These are phyloP conservation scores for Corythucha ciliata DNA, from an alignment of 2,888 invertebrate species.

Conservation along the genomic window DNA sequence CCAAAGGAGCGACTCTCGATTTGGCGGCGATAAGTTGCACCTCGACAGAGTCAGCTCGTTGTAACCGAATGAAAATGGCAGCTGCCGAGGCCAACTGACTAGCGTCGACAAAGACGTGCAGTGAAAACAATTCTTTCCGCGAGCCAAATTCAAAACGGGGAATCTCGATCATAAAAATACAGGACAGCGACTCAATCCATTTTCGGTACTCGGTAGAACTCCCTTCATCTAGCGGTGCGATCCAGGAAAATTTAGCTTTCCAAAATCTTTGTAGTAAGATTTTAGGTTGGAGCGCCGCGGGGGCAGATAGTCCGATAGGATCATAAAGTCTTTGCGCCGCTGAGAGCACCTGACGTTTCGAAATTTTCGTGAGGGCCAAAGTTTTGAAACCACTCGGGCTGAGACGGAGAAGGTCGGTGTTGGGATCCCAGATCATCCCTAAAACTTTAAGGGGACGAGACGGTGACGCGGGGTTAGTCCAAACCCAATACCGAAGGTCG, in stretches of 20 bases:
- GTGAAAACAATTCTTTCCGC: not conserved
- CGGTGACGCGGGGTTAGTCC: no score
- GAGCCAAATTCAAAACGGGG: not conserved
- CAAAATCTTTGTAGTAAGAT: slow-evolving; percentile 17
- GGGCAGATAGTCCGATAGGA: slow-evolving; percentile 16
- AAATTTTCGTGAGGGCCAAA: no score
- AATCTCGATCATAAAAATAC: no score
- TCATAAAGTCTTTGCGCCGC: slow-evolving; percentile 13
- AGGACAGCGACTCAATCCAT: no score
- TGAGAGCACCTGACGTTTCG: slow-evolving; percentile 11
- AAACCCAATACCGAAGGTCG: slow-evolving; percentile 17
- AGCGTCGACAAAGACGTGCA: slow-evolving; percentile 21
- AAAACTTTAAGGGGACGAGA: no score
- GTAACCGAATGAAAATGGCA: slow-evolving; percentile 16
- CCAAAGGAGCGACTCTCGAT: slow-evolving; percentile 4
- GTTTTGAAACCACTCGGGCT: no score
- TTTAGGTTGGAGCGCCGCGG: slow-evolving; percentile 8
- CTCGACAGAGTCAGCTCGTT: not conserved
- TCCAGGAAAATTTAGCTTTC: slow-evolving; percentile 15
- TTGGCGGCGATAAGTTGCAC: slow-evolving; percentile 1
- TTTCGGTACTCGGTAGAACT: not conserved
- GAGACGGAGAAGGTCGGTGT: no score
- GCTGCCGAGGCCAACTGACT: slow-evolving; percentile 21
- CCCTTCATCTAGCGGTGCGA: not conserved
- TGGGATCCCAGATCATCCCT: no score